Evolutionary conservation across 1,140 invertebrate species (phyloP), one percentile per base, ranked within the genome.

Genomic region (Drosophila grimshawi): DNA sequence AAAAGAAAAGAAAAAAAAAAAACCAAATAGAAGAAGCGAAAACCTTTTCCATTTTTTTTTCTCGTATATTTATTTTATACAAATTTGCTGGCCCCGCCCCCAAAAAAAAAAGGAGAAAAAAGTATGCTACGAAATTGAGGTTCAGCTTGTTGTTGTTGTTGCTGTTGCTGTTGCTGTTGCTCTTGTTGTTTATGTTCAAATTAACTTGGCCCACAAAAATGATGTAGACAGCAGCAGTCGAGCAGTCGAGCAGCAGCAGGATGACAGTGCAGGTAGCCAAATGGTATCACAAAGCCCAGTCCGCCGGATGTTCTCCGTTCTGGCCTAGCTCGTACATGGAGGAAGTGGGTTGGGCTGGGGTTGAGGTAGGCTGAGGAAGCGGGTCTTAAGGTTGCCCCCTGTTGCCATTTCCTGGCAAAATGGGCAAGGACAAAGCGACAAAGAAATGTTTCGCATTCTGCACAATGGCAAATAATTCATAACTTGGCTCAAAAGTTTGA

Each of bases 381-480:
- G 5, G 8, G 39, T 11, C 49, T 56, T 65, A 71, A 71, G 68
- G 67, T 63, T 53, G 61, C 35, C 45, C 33, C 33, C 43, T 43
- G 57, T 60, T 60, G 11, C 65, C 46, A 53, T 52, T 70, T 82
- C 46, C 76, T 75, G 62, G 45, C 43, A 43, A 53, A 67, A 61
- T 63, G 56, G 45, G 49, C 70, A 63, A 71, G 57, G 39, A 81
- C 64, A 77, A 69, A 79, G 53, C 71, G 77, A 73, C 77, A 83
- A 83, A 85, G 80, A 79, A 85, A 81, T 75, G 78, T 85, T 85
- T 86, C 81, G 74, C 81, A 63, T 80, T 77, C 81, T 86, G 81
- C 76, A 82, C 85, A 89, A 86, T 82, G 80, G 68, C 85, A 88
- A 88, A 88, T 88, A 88, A 88, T 88, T 89, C 85, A 88, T 88